These are phyloP conservation scores for Bambusicola thoracicus DNA, from an alignment of 2,113 vertebrate genomes.

Conservation along the genomic window DNA sequence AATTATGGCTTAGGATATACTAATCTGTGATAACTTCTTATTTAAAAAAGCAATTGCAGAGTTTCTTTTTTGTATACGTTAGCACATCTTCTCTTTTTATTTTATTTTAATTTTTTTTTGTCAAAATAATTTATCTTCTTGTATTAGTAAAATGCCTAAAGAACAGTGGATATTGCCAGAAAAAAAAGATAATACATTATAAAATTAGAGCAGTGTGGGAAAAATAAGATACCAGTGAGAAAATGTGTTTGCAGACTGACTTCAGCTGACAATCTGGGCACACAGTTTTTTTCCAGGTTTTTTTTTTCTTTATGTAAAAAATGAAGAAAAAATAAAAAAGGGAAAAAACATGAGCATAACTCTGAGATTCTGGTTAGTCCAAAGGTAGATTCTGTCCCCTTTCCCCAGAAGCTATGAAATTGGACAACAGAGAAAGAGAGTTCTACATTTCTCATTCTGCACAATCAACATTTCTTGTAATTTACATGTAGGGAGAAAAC, in stretches of 20 bases:
- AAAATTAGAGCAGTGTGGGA: not conserved
- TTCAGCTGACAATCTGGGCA: not conserved
- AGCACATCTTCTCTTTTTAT: not conserved
- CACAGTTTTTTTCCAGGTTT: not conserved
- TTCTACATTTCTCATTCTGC: not conserved
- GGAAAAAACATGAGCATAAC: not conserved
- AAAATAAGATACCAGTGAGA: not conserved
- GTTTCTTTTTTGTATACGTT: not conserved
- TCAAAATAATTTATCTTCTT: not conserved
- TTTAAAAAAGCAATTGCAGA: not conserved
- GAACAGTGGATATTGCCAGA: not conserved
- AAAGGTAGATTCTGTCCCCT: not conserved
- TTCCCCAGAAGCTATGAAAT: not conserved
- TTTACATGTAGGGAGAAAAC: not conserved
- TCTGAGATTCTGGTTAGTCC: not conserved
- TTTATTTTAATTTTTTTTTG: not conserved
- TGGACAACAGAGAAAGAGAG: not conserved
- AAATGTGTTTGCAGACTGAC: not conserved
- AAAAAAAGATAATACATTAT: not conserved
- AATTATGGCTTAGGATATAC: not conserved
- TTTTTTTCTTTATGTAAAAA: not conserved
- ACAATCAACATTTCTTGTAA: not conserved
- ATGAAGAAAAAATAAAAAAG: not conserved
- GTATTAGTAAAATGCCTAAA: not conserved
- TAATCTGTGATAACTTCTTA: not conserved